Base-by-base conservation (phyloP, 2,797 vertebrate genomes). In the Sarcophilus harrisii region DNA sequence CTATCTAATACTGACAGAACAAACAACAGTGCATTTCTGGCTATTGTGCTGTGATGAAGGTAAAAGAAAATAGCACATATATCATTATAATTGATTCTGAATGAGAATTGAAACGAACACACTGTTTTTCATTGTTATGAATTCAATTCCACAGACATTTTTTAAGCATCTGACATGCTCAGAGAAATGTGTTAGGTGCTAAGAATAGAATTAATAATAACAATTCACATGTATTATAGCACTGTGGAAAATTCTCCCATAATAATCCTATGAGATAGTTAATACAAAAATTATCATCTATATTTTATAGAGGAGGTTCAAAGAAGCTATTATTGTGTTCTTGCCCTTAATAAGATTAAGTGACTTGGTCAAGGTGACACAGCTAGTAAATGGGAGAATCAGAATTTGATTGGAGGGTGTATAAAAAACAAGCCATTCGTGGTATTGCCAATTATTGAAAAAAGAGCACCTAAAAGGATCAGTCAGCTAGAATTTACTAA, bases 1-100 rank as follows among this genome's bases (percentile, higher is more conserved):
- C 91, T 90, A 94, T 30, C 14, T 95, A 95, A 59, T 58, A 94
- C 45, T 90, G 16, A 91, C 91, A 96, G 90, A 73, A 93, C 91
- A 96, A 96, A 92, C 1, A 18, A 95, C 92, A n/a, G 27, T 73
- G 94, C 5, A 0, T 59, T 90, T 95, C 90, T 93, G 49, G 81
- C 92, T 81, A 95, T 96, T 93, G 58, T 90, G 27, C 54, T 55
- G 49, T 57, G 93, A 54, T 81, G 27, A 97, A 87, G 90, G 89
- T 16, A 90, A 91, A 90, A 92, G 58, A 91, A 38, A 95, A 95
- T 16, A 59, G 38, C 29, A 91, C 81, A 18, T 58, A 59, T 60
- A 94, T 96, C 92, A 96, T 9, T 32, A 30, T 52, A 4, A 21
- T 10, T 38, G 11, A 4, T 81, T 96, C 95, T 93, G 94, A 95